A percentile compares a stretch with the other conserved stretches of the same genome.
These are phyloP conservation scores for Spisula subtruncata DNA, from an alignment of 2,888 invertebrate genomes.

Conservation along the genomic window DNA sequence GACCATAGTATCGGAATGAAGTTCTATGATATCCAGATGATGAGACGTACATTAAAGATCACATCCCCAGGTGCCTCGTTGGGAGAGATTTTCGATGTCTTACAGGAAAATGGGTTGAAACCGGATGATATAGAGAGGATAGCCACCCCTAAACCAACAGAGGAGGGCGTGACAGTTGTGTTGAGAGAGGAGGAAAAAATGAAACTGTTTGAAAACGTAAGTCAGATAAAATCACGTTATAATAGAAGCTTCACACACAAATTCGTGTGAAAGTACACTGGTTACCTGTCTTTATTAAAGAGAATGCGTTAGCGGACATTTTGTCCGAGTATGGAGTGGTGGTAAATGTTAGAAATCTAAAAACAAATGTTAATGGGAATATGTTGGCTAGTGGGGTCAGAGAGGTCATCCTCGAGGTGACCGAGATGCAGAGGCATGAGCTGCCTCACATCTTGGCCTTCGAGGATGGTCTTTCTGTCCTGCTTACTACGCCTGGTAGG, in stretches of 20 bases:
- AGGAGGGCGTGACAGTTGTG: neutral
- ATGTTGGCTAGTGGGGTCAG: too few relatives aligned
- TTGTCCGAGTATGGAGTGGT: too few relatives aligned
- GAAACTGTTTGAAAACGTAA: neutral
- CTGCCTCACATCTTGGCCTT: neutral
- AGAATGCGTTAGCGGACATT: too few relatives aligned
- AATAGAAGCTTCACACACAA: neutral
- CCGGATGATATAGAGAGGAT: neutral
- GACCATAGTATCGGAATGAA: too few relatives aligned
- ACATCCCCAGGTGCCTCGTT: neutral
- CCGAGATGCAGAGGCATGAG: neutral
- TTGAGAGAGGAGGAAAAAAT: neutral
- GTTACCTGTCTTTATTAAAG: too few relatives aligned
- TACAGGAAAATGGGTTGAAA: neutral
- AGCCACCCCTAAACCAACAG: neutral
- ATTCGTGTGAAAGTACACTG: too few relatives aligned
- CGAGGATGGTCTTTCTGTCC: neutral
- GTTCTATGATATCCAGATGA: neutral
- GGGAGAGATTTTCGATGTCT: neutral
- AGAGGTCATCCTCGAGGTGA: constrained; percentile 1
- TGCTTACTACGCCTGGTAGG: neutral
- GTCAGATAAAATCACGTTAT: neutral
- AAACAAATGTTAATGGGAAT: too few relatives aligned
- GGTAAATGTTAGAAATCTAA: too few relatives aligned
- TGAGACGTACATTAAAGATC: neutral